A percentile compares a stretch with the other conserved stretches of the same genome.
Evolutionary conservation across 2,888 invertebrate genomes (phyloP).

Genomic region (Eupithecia subumbrata): DNA sequence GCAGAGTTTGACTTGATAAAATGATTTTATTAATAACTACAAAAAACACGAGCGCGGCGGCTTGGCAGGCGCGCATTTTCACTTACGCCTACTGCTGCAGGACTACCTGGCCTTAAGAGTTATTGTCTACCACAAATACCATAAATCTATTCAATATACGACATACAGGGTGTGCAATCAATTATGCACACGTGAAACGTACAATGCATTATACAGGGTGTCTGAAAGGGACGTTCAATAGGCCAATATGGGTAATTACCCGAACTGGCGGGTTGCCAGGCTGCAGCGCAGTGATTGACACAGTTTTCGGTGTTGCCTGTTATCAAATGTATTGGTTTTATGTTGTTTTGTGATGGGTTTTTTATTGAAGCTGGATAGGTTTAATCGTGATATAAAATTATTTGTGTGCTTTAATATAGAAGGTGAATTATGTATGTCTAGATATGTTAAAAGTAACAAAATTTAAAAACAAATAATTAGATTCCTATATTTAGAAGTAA

Average conservation of each 20-base stretch:
- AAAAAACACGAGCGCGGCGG: no score
- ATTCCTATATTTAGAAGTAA: background rate
- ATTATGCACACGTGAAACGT: slow-evolving; percentile 24
- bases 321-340: slow-evolving; percentile 5
- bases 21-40: no score
- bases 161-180: slow-evolving; percentile 30
- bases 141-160: slow-evolving; percentile 14
- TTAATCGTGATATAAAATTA: background rate
- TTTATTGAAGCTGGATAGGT: background rate
- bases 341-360: background rate
- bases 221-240: slow-evolving; percentile 39
- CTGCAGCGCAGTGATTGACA: slow-evolving; percentile 37
- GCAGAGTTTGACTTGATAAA: no score
- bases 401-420: background rate
- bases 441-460: no score
- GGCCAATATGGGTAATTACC: slow-evolving; percentile 38
- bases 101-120: background rate
- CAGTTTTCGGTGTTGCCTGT: slow-evolving; percentile 29
- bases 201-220: slow-evolving; percentile 31
- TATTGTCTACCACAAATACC: background rate
- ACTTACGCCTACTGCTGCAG: no score
- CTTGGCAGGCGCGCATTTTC: no score
- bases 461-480: no score
- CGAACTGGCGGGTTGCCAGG: slow-evolving; percentile 36
- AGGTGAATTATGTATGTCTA: no score